phyloP scores from a whole-genome alignment of 2,797 vertebrate genomes.

The Echeneis naucrates region DNA sequence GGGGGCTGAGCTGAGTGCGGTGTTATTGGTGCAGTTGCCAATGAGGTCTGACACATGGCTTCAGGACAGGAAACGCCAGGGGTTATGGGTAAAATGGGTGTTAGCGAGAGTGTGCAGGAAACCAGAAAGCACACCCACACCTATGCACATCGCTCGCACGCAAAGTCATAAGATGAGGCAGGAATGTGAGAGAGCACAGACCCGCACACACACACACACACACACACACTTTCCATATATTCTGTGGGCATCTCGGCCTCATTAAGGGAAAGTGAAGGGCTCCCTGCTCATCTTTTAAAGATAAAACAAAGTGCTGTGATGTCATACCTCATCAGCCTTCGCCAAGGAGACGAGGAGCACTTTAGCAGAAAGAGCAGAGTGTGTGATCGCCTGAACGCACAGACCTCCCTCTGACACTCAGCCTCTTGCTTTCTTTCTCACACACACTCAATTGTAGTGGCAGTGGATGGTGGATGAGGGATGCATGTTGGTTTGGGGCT shows the following conservation, averaged over 20 bases:
- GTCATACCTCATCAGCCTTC: conserved; percentile 84
- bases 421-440: conserved; percentile 42
- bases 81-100: conserved; percentile 81
- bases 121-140: conserved; percentile 61
- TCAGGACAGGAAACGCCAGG: conserved; percentile 80
- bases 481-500: conserved; percentile 88
- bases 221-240: conserved; percentile 61
- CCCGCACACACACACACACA: conserved; percentile 37
- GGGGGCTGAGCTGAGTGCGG: conserved; percentile 47
- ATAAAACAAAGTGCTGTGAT: conserved; percentile 88
- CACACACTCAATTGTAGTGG: conserved; percentile 49
- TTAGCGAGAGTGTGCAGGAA: conserved; percentile 69
- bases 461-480: conserved; percentile 80
- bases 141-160: conserved; percentile 59
- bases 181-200: conserved; percentile 29
- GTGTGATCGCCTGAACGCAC: conserved; percentile 82
- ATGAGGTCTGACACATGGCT: conserved; percentile 80
- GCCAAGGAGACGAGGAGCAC: conserved; percentile 77
- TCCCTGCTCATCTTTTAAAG: conserved; percentile 87
- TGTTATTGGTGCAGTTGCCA: conserved; percentile 77
- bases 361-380: conserved; percentile 81
- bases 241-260: conserved; percentile 76
- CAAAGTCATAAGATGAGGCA: conserved; percentile 41
- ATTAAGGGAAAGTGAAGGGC: conserved; percentile 80
- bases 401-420: conserved; percentile 80